Base-by-base conservation (phyloP, 2,113 vertebrate species). In the Cardinalis cardinalis region DNA sequence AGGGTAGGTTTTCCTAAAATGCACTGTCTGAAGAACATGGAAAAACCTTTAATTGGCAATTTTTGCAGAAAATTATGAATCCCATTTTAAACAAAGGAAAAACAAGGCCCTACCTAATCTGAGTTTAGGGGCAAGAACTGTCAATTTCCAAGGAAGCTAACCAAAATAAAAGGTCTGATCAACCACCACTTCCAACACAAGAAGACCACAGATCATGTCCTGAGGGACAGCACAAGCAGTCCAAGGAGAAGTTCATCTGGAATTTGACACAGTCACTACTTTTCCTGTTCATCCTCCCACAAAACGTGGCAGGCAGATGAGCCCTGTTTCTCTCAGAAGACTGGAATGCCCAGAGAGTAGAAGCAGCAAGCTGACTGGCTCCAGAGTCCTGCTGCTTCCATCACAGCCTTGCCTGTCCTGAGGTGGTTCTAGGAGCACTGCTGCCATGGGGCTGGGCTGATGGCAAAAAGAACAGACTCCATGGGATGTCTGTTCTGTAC, bases 1-100 rank as follows among this genome's bases (percentile, higher is more conserved):
- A 56, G 34, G 80, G 44, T 28, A 83, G 25, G 60, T 80, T 76
- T 92, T 92, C 88, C 90, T 90, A 81, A 95, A 95, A 65, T 26
- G 53, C 80, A 80, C 26, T 23, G 31, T 64, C 43, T 82, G 46
- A 78, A 91, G 10, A 78, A 82, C 9, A 46, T 25, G 49, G 58
- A 46, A 75, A 88, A 84, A 74, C 6, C 32, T 86, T 68, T 24
- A 19, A 11, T 0, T 10, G 6, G 11, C 5, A 21, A 6, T 38
- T 84, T 79, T 25, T 43, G 34, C 23, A 78, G 34, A 51, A 94
- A 81, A 84, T 6, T 1, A 58, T 11, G 8, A 80, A 76, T 32
- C 34, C 4, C 2, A 0, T 28, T 77, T 83, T 36, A 40, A 76
- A 65, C 4, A n/a, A 32, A 18, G 24, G 5, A 66, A 46, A 41